Conservation (phyloP, 1,140 invertebrate species). For the Zaprionus davidi region DNA sequence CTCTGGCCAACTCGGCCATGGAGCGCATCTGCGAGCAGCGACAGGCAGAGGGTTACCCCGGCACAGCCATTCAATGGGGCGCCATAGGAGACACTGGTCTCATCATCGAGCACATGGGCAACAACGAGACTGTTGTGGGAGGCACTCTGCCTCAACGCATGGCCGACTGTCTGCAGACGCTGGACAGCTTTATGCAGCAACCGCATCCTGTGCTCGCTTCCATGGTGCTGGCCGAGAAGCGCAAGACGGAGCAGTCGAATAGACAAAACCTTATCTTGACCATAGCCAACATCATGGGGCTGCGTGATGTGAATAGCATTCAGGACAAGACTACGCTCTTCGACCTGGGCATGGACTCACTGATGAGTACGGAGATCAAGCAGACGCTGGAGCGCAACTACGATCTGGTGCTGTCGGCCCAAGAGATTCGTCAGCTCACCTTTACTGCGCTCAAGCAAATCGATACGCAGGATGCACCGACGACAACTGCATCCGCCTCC, state of each 20-base stretch:
- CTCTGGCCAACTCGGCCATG: constrained; percentile 97
- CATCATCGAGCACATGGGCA: constrained; percentile 93
- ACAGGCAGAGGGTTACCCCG: constrained; percentile 90
- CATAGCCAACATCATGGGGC: constrained; percentile 93
- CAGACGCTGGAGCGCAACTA: constrained; percentile 97
- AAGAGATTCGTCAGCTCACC: constrained; percentile 94
- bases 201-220: constrained; percentile 93
- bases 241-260: constrained; percentile 85
- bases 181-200: constrained; percentile 95
- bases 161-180: constrained; percentile 91
- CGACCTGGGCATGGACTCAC: constrained; percentile 97
- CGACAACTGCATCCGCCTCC: constrained; percentile 6
- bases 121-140: constrained; percentile 94
- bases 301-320: constrained; percentile 91
- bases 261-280: constrained; percentile 88
- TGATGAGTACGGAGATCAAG: constrained; percentile 99
- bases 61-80: constrained; percentile 98
- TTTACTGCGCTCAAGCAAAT: constrained; percentile 90
- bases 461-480: constrained; percentile 73
- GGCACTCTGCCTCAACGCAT: constrained; percentile 97
- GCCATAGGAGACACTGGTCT: constrained; percentile 98
- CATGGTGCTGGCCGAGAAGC: constrained; percentile 92
- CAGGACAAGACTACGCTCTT: constrained; percentile 91
- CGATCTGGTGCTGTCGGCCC: constrained; percentile 93
- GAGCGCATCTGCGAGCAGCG: constrained; percentile 96